Percentiles rank a stretch among this genome's conserved stretches.
Conservation (phyloP, 2,113 vertebrate species). For the Serilophus lunatus region DNA sequence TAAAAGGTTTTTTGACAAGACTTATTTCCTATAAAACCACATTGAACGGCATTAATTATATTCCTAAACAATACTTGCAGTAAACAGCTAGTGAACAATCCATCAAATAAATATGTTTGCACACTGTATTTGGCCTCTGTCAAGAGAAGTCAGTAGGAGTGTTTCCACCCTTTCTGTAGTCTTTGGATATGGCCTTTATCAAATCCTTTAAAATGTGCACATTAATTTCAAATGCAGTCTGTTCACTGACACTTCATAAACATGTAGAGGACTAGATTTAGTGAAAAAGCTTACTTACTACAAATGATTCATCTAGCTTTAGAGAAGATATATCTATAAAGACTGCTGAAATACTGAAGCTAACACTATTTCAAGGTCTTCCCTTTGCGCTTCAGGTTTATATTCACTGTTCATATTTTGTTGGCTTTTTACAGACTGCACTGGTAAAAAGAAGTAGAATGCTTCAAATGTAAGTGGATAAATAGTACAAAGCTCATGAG, state of each 20-base stretch:
- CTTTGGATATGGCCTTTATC: background rate
- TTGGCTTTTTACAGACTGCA: background rate
- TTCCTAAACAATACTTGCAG: slow-evolving; percentile 14
- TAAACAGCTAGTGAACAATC: slow-evolving; percentile 11
- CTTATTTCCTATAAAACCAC: background rate
- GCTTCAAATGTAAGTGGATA: background rate
- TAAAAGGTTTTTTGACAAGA: slow-evolving; percentile 7
- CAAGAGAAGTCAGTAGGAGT: background rate
- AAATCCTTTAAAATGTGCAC: slow-evolving; percentile 1
- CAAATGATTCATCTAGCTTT: background rate
- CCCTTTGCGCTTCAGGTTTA: background rate
- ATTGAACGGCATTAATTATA: slow-evolving; percentile 33
- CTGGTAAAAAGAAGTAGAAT: background rate
- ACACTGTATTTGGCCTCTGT: background rate
- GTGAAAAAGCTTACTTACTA: background rate
- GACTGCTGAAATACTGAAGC: background rate
- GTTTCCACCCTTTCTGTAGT: background rate
- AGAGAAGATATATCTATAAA: background rate
- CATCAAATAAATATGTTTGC: slow-evolving; percentile 9
- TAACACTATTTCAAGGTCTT: slow-evolving; percentile 11
- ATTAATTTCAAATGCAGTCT: slow-evolving; percentile 29
- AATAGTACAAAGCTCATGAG: background rate
- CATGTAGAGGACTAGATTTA: background rate
- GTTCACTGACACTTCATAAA: background rate
- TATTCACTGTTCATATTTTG: slow-evolving; percentile 24